Conservation (phyloP, 2,888 invertebrate genomes). For the Nezara viridula region DNA sequence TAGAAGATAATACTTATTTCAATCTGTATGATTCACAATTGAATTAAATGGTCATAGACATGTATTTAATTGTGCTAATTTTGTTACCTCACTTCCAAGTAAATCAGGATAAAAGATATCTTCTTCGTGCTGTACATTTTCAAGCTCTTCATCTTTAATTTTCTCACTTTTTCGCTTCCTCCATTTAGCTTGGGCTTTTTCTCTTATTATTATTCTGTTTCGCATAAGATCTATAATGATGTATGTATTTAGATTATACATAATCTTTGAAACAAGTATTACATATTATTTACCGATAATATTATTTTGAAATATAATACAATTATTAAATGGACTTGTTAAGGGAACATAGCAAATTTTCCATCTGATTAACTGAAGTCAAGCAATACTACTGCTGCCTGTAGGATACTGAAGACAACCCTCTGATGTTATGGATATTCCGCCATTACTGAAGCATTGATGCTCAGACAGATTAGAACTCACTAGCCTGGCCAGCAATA, state of each 20-base stretch:
- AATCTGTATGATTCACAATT: too few species aligned
- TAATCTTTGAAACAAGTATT: neutral
- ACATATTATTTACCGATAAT: neutral
- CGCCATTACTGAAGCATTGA: too few species aligned
- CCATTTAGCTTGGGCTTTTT: constrained; percentile 40
- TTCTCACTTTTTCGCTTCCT: neutral
- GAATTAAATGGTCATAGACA: neutral
- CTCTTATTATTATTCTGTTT: constrained; percentile 28
- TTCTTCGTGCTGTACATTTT: neutral
- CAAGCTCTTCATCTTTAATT: neutral
- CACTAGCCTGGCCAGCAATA: too few species aligned
- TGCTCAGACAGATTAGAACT: too few species aligned
- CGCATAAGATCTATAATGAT: neutral
- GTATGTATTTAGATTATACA: neutral
- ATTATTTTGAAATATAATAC: neutral
- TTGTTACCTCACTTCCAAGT: constrained; percentile 22
- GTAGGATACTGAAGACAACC: too few species aligned
- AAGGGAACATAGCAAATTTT: too few species aligned
- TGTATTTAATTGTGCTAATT: too few species aligned
- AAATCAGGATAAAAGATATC: constrained; percentile 17
- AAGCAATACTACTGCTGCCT: too few species aligned
- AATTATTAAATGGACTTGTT: neutral
- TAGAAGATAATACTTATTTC: too few species aligned
- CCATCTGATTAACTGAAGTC: too few species aligned
- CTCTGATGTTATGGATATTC: too few species aligned